phyloP scores from a whole-genome alignment of 2,888 invertebrate species.

The Cryptophagus acutangulus region DNA sequence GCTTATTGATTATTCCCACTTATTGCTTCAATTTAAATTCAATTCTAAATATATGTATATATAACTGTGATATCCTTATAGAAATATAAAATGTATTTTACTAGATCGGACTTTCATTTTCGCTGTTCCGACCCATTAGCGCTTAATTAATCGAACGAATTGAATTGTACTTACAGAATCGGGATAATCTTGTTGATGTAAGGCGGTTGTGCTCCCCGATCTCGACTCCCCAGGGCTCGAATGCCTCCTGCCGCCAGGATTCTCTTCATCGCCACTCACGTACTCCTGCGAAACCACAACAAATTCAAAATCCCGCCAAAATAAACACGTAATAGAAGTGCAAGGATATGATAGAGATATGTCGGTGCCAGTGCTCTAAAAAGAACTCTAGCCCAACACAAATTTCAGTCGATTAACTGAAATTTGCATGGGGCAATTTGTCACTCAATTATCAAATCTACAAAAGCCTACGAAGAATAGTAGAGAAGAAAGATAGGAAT shows the following conservation, averaged over 20 bases:
- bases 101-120: no score
- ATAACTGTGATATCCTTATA: conserved; percentile 37
- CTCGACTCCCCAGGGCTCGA: conserved; percentile 67
- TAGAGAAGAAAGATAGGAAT: conserved; percentile 28
- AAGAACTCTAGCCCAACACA: conserved; percentile 32
- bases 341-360: conserved; percentile 47
- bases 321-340: conserved; percentile 28
- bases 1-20: background rate
- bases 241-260: conserved; percentile 59
- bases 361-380: conserved; percentile 47
- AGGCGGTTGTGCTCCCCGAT: conserved; percentile 61
- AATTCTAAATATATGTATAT: conserved; percentile 27
- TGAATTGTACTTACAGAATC: conserved; percentile 54
- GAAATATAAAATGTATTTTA: no score
- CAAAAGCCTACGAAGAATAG: conserved; percentile 38
- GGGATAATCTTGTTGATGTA: conserved; percentile 57
- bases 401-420: conserved; percentile 17
- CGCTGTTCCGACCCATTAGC: no score
- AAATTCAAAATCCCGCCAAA: background rate
- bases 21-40: no score
- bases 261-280: conserved; percentile 58
- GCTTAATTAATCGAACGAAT: no score
- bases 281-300: no score
- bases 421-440: conserved; percentile 3
- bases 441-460: conserved; percentile 17